These are phyloP conservation scores for Styela plicata DNA, from an alignment of 23 tunicate species.

Conservation along the genomic window DNA sequence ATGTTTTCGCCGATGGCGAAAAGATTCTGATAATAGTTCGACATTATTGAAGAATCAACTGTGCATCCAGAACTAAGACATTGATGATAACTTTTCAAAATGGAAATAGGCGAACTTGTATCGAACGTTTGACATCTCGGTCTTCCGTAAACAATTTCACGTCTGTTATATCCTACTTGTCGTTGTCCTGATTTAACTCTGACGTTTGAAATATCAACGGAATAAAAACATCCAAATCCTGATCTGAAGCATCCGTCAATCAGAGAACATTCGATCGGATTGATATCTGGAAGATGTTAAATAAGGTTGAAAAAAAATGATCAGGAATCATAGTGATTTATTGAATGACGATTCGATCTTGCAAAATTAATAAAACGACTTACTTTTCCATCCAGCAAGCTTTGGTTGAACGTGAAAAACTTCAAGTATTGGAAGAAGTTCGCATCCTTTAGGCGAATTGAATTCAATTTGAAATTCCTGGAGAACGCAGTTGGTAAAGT, in stretches of 20 bases:
- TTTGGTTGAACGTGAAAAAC: constrained; percentile 48
- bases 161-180: not conserved
- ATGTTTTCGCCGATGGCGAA: constrained; percentile 25
- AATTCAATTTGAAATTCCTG: constrained; percentile 30
- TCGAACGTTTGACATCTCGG: constrained; percentile 27
- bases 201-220: constrained; percentile 26
- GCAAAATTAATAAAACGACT: not conserved
- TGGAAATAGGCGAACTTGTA: constrained; percentile 14
- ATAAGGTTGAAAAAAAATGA: too few relatives aligned
- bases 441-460: constrained; percentile 41
- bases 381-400: constrained; percentile 82
- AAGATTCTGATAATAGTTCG: constrained; percentile 7
- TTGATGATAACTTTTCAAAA: constrained; percentile 36
- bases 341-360: too few relatives aligned
- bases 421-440: constrained; percentile 49
- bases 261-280: constrained; percentile 12
- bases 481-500: constrained; percentile 56
- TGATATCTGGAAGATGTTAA: constrained; percentile 8
- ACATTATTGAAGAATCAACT: constrained; percentile 22
- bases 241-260: constrained; percentile 42
- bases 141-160: constrained; percentile 26
- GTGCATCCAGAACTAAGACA: constrained; percentile 57
- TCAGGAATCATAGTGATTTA: too few relatives aligned
- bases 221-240: constrained; percentile 42
- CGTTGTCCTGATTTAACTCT: constrained; percentile 23